Evolutionary conservation across 2,797 vertebrate genomes (phyloP).

Genomic region (Eulemur rubriventer): DNA sequence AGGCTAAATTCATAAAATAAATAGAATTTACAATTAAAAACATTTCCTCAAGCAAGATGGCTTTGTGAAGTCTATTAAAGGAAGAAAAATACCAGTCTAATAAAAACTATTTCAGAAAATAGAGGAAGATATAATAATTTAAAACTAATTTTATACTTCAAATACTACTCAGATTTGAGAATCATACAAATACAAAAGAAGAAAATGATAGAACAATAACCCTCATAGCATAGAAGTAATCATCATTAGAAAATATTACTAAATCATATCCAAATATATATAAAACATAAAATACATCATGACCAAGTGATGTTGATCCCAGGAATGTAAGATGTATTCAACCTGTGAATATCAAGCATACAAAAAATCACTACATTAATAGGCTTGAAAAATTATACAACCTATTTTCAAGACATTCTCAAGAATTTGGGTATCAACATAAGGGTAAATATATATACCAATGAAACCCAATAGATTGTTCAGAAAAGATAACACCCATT

Average conservation of each 20-base stretch:
- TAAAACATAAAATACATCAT: background rate
- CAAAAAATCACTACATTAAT: background rate
- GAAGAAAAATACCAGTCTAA: background rate
- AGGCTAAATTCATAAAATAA: background rate
- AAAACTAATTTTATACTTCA: background rate
- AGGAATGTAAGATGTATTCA: background rate
- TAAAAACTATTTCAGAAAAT: background rate
- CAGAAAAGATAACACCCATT: background rate
- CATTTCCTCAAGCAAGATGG: background rate
- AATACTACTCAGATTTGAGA: background rate
- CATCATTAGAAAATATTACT: background rate
- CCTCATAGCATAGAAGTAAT: background rate
- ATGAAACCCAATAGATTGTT: background rate
- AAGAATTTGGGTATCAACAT: background rate
- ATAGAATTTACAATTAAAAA: background rate
- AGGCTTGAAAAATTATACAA: background rate
- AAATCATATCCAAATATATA: background rate
- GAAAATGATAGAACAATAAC: background rate
- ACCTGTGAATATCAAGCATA: background rate
- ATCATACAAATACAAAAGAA: background rate
- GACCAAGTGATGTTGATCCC: background rate
- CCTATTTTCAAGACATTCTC: background rate
- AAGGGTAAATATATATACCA: background rate
- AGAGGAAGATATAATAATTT: background rate
- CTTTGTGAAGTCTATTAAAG: background rate